Conservation (phyloP, 1,140 invertebrate species). For the Paraescarpia echinospica region DNA sequence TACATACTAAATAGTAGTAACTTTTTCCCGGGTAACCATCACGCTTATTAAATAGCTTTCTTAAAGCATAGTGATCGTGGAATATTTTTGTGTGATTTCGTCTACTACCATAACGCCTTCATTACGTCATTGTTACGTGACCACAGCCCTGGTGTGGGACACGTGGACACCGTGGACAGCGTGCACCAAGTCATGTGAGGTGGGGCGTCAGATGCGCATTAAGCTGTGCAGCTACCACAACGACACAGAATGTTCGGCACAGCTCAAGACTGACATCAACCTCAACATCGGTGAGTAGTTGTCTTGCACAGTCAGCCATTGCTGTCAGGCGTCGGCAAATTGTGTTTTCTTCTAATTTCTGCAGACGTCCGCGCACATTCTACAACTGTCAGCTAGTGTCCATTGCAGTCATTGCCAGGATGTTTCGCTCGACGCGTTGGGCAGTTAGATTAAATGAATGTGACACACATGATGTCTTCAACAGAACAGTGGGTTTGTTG, state of each 20-base stretch:
- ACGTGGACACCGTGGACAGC: constrained; percentile 12
- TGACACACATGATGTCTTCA: too few relatives aligned
- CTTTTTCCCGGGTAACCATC: too few relatives aligned
- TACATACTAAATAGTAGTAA: neutral
- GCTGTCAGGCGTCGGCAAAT: neutral
- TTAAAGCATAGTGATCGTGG: neutral
- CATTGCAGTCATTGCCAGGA: too few relatives aligned
- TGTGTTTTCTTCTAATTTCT: neutral
- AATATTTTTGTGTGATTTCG: neutral
- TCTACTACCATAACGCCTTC: neutral
- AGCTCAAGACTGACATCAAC: neutral
- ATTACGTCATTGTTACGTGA: neutral
- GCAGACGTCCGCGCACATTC: too few relatives aligned
- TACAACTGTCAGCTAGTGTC: too few relatives aligned
- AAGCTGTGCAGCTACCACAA: constrained; percentile 1
- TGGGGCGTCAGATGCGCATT: neutral
- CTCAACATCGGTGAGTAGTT: neutral
- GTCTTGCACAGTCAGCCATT: neutral
- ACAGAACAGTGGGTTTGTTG: too few relatives aligned
- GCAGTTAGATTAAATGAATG: too few relatives aligned
- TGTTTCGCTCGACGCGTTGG: too few relatives aligned
- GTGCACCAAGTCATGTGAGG: constrained; percentile 12
- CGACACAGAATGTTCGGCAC: neutral
- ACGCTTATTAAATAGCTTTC: neutral
- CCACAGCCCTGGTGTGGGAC: neutral